phyloP scores from a whole-genome alignment of 2,113 vertebrate species.

The Strix uralensis region DNA sequence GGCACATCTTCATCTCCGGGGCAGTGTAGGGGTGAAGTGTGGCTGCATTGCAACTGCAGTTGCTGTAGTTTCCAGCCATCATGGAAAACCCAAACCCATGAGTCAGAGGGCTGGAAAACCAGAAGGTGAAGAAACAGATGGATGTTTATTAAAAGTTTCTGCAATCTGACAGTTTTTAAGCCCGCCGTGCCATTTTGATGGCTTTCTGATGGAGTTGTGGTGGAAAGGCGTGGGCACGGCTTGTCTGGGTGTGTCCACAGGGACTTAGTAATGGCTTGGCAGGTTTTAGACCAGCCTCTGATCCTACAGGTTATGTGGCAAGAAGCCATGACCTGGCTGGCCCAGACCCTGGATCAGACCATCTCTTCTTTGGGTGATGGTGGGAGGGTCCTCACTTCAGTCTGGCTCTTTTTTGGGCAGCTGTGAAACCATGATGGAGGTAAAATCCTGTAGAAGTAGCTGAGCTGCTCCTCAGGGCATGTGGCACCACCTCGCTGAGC shows the following conservation, averaged over 20 bases:
- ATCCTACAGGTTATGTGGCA: background rate
- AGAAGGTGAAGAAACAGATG: background rate
- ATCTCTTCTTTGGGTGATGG: background rate
- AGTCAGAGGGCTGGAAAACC: background rate
- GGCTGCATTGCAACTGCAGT: background rate
- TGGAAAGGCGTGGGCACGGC: background rate
- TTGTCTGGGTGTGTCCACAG: background rate
- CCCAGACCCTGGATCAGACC: background rate
- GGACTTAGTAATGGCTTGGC: background rate
- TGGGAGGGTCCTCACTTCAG: background rate
- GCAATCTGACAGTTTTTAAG: background rate
- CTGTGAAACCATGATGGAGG: background rate
- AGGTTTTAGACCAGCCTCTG: background rate
- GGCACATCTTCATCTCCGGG: background rate
- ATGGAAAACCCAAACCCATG: background rate
- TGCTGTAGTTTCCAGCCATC: background rate
- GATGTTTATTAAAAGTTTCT: background rate
- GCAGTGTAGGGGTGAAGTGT: background rate
- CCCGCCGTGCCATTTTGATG: accelerated
- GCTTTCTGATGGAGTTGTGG: background rate
- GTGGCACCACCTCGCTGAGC: background rate
- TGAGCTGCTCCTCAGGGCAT: background rate
- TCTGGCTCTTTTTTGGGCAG: background rate
- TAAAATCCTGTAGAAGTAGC: background rate
- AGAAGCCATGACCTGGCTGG: background rate